Evolutionary conservation across 2,797 vertebrate genomes (phyloP), one percentile per base, ranked within the genome.

Genomic region (Macropodus opercularis): DNA sequence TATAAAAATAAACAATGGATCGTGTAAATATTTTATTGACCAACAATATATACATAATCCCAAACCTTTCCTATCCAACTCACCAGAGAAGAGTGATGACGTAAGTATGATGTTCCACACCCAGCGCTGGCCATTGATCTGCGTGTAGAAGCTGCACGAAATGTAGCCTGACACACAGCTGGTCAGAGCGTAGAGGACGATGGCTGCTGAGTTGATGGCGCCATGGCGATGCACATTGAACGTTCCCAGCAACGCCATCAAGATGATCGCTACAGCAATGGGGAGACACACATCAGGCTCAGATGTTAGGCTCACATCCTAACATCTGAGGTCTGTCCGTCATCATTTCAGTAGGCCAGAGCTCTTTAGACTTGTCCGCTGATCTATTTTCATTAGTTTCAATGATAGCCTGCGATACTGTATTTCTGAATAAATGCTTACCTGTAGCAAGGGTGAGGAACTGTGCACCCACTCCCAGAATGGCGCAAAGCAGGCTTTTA

Each of bases 21-120:
- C n/a, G n/a, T n/a, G n/a, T n/a, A n/a, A n/a, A n/a, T n/a, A n/a
- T n/a, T n/a, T n/a, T n/a, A n/a, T n/a, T n/a, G n/a, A n/a, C n/a
- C n/a, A n/a, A n/a, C n/a, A 3, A 8, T 17, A 17, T 8, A 3
- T 17, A 38, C n/a, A 38, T 38, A 38, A 9, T 2, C 35, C 8
- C 31, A 17, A n/a, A 38, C 4, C 3, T 2, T 18, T 29, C 4
- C 3, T 1, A 13, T 42, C 2, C 0, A 35, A 52, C 86, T 84
- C 65, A 97, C 96, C 95, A 13, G 95, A 96, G 85, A 97, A 97
- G 19, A 97, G 94, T 1, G 93, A 91, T 10, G 94, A 96, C 18
- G 95, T 96, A 61, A 97, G 94, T 72, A 97, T 92, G 75, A 97
- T 97, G 88, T 97, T 97, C 96, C 96, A 96, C 52, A 96, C 95